Percentiles rank a stretch among this genome's conserved stretches.
These are phyloP conservation scores for Tetramorium bicarinatum DNA, from an alignment of 2,888 invertebrate species.

Conservation along the genomic window DNA sequence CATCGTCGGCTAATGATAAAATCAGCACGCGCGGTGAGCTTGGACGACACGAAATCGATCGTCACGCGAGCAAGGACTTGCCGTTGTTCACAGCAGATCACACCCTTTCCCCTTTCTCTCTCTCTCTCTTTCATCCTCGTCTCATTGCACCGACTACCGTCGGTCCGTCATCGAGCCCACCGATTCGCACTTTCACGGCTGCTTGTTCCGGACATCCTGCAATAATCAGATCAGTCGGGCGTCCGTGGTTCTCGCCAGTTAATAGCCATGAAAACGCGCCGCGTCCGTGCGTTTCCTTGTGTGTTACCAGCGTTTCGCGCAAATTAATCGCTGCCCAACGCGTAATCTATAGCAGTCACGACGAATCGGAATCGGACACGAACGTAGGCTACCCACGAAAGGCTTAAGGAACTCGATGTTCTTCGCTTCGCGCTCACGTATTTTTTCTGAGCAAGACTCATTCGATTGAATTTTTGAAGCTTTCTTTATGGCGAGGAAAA, in stretches of 20 bases:
- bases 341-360: slow-evolving; percentile 5
- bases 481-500: neutral
- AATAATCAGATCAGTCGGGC: slow-evolving; percentile 59
- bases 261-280: slow-evolving; percentile 54
- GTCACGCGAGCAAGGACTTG: slow-evolving; percentile 38
- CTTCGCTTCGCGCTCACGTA: neutral
- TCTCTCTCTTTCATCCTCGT: neutral
- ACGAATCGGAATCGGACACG: neutral
- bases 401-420: neutral
- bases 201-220: slow-evolving; percentile 53
- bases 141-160: neutral
- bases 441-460: neutral
- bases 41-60: slow-evolving; percentile 41
- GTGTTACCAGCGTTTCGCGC: slow-evolving; percentile 25
- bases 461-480: neutral
- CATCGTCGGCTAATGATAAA: slow-evolving; percentile 21
- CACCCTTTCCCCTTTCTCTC: neutral
- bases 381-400: neutral
- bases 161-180: slow-evolving; percentile 21
- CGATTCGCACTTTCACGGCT: slow-evolving; percentile 47
- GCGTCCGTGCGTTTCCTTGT: slow-evolving; percentile 24
- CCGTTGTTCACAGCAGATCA: slow-evolving; percentile 10
- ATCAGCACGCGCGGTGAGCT: slow-evolving; percentile 13
- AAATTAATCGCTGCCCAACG: slow-evolving; percentile 30
- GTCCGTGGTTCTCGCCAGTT: slow-evolving; percentile 30